phyloP scores from a whole-genome alignment of 2,113 vertebrate genomes.

The Orycteropus afer region DNA sequence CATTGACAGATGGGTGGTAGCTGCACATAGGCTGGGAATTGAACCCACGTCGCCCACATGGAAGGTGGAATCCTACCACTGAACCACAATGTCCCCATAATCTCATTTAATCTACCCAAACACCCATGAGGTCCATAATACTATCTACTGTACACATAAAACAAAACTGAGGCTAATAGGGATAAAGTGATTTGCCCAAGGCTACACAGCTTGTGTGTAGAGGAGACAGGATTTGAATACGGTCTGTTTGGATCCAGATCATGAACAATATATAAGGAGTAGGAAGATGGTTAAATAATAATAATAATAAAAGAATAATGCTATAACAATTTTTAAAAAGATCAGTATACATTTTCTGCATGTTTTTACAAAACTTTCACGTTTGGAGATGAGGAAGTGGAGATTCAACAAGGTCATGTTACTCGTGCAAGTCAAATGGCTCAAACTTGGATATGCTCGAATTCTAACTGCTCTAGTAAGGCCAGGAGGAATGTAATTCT shows the following conservation, averaged over 20 bases:
- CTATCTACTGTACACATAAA: not conserved
- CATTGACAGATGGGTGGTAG: no score
- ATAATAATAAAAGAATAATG: not conserved
- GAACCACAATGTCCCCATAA: not conserved
- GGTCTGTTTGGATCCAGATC: not conserved
- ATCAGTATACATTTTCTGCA: not conserved
- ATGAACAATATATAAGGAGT: not conserved
- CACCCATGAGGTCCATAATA: not conserved
- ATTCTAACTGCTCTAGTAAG: not conserved
- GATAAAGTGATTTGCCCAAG: not conserved
- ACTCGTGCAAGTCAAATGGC: not conserved
- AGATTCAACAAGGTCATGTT: not conserved
- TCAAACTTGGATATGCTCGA: not conserved
- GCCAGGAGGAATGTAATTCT: not conserved
- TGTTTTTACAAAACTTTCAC: not conserved
- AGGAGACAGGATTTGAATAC: not conserved
- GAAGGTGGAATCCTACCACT: not conserved
- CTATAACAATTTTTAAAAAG: not conserved
- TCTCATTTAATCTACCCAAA: not conserved
- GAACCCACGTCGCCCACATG: not conserved
- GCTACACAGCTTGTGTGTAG: not conserved
- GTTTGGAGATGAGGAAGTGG: not conserved
- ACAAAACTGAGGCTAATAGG: not conserved
- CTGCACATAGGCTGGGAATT: not conserved
- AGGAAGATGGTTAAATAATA: not conserved